Conservation (phyloP, 2,797 vertebrate species). For the Ctenosaura bakeri region DNA sequence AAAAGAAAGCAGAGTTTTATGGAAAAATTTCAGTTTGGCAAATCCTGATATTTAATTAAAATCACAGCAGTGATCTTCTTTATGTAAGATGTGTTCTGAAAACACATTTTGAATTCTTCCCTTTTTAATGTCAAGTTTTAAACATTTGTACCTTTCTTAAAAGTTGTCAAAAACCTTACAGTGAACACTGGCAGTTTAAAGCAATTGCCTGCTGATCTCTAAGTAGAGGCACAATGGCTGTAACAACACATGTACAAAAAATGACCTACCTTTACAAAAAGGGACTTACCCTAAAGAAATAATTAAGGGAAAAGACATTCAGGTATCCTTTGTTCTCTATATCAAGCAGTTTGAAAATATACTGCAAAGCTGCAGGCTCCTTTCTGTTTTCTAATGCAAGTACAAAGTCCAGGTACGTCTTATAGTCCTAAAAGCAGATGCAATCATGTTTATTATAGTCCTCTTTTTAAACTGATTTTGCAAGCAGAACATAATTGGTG, state of each 20-base stretch:
- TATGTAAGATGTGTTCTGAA: conserved; percentile 48
- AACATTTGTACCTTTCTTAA: conserved; percentile 64
- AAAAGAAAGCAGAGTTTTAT: conserved; percentile 24
- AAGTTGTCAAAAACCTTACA: conserved; percentile 60
- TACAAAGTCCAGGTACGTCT: conserved; percentile 98
- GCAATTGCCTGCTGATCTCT: conserved; percentile 65
- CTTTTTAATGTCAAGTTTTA: conserved; percentile 33
- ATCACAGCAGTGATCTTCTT: conserved; percentile 51
- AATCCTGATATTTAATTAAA: conserved; percentile 32
- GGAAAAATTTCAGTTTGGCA: conserved; percentile 13
- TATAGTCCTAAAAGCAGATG: conserved; percentile 91
- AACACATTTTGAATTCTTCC: conserved; percentile 64
- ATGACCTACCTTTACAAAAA: conserved; percentile 66
- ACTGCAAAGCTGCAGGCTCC: conserved; percentile 96
- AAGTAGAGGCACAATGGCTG: conserved; percentile 63
- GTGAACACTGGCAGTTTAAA: conserved; percentile 61
- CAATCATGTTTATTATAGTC: conserved; percentile 72
- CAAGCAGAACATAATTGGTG: conserved; percentile 74
- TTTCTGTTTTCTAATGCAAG: conserved; percentile 98
- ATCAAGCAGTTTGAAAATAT: conserved; percentile 98
- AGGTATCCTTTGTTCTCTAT: conserved; percentile 97
- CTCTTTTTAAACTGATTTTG: conserved; percentile 75
- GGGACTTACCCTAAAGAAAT: conserved; percentile 95
- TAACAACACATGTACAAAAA: conserved; percentile 69
- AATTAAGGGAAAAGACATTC: conserved; percentile 98